Conservation (phyloP, 2,797 vertebrate genomes). For the Mareca penelope region DNA sequence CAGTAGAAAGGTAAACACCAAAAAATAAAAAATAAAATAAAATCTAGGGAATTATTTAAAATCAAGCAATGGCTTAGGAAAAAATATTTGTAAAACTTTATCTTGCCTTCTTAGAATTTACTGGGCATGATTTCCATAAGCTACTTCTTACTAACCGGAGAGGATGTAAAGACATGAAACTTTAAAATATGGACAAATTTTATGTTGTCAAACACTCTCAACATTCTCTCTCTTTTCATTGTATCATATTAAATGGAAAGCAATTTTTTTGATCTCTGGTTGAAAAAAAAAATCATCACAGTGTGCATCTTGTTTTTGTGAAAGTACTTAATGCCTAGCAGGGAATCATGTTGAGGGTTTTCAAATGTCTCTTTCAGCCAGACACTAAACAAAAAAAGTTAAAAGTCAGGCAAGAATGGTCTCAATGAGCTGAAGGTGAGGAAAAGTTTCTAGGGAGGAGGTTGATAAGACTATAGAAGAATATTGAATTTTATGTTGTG, state of each 20-base stretch:
- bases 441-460: not conserved
- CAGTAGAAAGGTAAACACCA: not conserved
- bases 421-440: not conserved
- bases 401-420: not conserved
- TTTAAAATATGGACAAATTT: not conserved
- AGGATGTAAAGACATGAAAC: not conserved
- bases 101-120: not conserved
- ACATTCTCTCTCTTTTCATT: not conserved
- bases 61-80: not conserved
- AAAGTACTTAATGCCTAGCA: not conserved
- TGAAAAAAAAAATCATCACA: not conserved
- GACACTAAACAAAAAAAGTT: not conserved
- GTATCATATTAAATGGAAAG: constrained; percentile 12
- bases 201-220: not conserved
- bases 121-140: not conserved
- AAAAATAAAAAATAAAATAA: not conserved
- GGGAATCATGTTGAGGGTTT: not conserved
- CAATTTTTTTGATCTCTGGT: not conserved
- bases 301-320: not conserved
- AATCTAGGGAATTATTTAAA: not conserved
- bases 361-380: not conserved
- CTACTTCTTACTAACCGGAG: not conserved
- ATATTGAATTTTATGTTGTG: not conserved
- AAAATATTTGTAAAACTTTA: not conserved
- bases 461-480: not conserved